Evolutionary conservation across 2,113 vertebrate species (phyloP).

Genomic region (Stomatorhinus ivindoensis): DNA sequence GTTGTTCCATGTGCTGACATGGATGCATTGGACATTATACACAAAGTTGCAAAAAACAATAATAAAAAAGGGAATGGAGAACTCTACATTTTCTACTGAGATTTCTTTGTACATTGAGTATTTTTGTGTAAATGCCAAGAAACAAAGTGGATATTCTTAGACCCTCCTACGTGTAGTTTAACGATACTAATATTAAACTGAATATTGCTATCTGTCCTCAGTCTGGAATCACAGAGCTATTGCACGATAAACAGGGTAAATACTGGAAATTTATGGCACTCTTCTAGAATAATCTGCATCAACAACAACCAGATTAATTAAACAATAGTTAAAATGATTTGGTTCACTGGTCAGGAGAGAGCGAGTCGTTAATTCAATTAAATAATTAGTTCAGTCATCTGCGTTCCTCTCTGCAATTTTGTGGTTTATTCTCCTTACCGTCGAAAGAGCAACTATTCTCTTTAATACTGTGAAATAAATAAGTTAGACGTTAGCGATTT

Average conservation of each 20-base stretch:
- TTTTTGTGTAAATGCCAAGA: conserved; percentile 11
- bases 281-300: conserved; percentile 13
- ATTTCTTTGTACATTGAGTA: background rate
- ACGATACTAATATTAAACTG: background rate
- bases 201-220: conserved; percentile 29
- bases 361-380: conserved; percentile 7
- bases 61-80: background rate
- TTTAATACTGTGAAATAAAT: conserved; percentile 41
- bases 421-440: conserved; percentile 25
- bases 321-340: conserved; percentile 3
- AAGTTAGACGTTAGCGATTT: conserved; percentile 41
- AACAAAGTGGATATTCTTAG: background rate
- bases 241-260: conserved; percentile 26
- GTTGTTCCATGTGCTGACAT: background rate
- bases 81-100: background rate
- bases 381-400: conserved; percentile 14
- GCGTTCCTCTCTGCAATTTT: conserved; percentile 5
- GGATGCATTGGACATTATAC: conserved; percentile 7
- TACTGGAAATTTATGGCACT: conserved; percentile 16
- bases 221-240: conserved; percentile 25
- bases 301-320: conserved; percentile 18
- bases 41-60: background rate
- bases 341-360: conserved; percentile 9
- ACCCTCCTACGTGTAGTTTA: background rate
- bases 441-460: conserved; percentile 46